These are phyloP conservation scores for Linnaemya tessellans DNA, from an alignment of 2,888 invertebrate genomes.

Conservation along the genomic window DNA sequence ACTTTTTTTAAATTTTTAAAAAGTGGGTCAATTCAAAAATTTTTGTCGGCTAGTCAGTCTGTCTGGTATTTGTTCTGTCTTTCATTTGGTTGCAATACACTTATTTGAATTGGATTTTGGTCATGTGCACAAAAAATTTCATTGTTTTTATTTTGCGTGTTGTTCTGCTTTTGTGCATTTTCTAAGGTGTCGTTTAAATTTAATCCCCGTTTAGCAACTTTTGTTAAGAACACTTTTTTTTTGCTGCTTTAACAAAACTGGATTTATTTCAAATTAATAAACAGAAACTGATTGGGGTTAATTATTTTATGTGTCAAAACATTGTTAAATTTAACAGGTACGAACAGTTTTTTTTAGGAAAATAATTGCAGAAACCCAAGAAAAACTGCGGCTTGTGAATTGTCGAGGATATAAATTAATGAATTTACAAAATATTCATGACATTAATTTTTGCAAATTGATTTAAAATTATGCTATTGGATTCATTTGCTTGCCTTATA, in stretches of 20 bases:
- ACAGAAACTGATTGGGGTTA: slow-evolving; percentile 15
- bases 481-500: background rate
- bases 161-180: slow-evolving; percentile 16
- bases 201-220: slow-evolving; percentile 45
- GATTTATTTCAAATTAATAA: slow-evolving; percentile 3
- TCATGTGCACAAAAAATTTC: slow-evolving; percentile 2
- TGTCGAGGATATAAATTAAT: slow-evolving; percentile 1
- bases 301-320: slow-evolving; percentile 19
- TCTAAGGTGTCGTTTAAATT: slow-evolving; percentile 38
- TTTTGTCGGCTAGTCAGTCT: slow-evolving; percentile 10
- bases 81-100: slow-evolving; percentile 1
- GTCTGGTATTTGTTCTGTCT: background rate
- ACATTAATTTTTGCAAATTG: background rate
- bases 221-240: slow-evolving; percentile 1
- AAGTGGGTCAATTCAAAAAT: slow-evolving; percentile 61
- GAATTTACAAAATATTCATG: background rate
- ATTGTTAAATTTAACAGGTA: slow-evolving; percentile 31
- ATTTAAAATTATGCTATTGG: background rate
- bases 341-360: slow-evolving; percentile 14
- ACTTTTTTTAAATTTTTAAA: slow-evolving; percentile 5
- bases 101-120: slow-evolving; percentile 10
- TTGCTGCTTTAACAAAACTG: slow-evolving; percentile 6
- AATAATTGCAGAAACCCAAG: slow-evolving; percentile 1
- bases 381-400: background rate
- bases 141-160: slow-evolving; percentile 17